phyloP scores from a whole-genome alignment of 2,113 vertebrate genomes.

The Bagarius yarrelli region DNA sequence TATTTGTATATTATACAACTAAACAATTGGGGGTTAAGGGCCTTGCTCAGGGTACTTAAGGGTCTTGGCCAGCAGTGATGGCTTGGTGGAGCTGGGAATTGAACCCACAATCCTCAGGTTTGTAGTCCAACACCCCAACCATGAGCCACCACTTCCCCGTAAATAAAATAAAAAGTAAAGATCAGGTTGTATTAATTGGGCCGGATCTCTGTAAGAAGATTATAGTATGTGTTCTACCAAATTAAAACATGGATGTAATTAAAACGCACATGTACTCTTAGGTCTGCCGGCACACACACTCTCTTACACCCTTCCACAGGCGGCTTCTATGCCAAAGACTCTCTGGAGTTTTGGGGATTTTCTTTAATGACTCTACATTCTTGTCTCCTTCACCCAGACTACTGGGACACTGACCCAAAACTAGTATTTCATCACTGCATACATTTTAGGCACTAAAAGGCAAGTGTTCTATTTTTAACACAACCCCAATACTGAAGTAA shows the following conservation, averaged over 20 bases:
- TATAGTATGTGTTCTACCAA: slow-evolving; percentile 29
- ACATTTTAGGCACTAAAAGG: slow-evolving; percentile 61
- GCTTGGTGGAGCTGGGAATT: too few relatives aligned
- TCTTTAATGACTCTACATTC: slow-evolving; percentile 46
- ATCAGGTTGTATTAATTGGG: slow-evolving; percentile 33
- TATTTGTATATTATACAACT: too few relatives aligned
- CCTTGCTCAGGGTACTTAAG: too few relatives aligned
- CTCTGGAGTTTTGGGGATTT: slow-evolving; percentile 32
- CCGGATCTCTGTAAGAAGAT: slow-evolving; percentile 13
- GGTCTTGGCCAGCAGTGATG: too few relatives aligned
- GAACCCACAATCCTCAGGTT: too few relatives aligned
- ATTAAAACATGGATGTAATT: slow-evolving; percentile 25
- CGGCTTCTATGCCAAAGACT: slow-evolving; percentile 4
- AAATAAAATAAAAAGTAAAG: slow-evolving; percentile 11
- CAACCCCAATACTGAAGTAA: slow-evolving; percentile 70
- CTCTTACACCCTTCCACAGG: background rate
- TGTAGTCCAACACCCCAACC: too few relatives aligned
- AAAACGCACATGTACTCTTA: slow-evolving; percentile 5
- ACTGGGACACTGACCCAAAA: slow-evolving; percentile 69
- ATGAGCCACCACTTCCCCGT: slow-evolving; percentile 23
- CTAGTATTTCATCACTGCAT: slow-evolving; percentile 65
- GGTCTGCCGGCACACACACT: background rate
- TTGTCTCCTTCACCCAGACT: slow-evolving; percentile 49
- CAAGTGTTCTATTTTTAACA: slow-evolving; percentile 66
- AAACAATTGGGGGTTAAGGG: too few relatives aligned